phyloP scores from a whole-genome alignment of 2,113 vertebrate genomes.

The Microcebus jonahi region DNA sequence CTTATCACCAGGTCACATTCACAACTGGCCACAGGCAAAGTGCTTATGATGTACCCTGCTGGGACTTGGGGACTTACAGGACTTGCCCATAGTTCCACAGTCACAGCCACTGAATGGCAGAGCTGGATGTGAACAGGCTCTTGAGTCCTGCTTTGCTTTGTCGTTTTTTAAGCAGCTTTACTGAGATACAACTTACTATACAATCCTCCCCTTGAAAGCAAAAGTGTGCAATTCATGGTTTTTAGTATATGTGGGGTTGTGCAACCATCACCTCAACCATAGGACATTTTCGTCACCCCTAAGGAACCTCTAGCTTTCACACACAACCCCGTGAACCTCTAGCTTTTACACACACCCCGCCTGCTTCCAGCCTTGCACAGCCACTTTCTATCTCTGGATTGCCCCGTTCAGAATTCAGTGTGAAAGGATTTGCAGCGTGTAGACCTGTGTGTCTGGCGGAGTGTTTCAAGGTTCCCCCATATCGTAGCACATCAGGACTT shows the following conservation, averaged over 20 bases:
- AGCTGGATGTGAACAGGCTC: accelerated
- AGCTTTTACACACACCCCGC: neutral
- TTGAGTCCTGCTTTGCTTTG: neutral
- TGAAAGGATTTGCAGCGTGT: accelerated
- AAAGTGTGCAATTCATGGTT: accelerated
- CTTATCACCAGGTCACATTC: accelerated
- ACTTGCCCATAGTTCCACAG: accelerated
- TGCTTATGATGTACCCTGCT: neutral
- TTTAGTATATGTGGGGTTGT: neutral
- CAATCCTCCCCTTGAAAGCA: neutral
- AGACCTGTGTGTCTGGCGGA: accelerated
- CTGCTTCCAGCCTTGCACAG: accelerated
- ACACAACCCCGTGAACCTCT: neutral
- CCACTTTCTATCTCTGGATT: no score
- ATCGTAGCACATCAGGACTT: accelerated
- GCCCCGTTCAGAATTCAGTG: accelerated
- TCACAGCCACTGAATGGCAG: neutral
- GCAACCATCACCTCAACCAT: neutral
- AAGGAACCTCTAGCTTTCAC: neutral
- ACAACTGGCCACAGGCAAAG: accelerated
- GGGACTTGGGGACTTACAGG: accelerated
- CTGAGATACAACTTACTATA: accelerated
- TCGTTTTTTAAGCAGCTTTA: neutral
- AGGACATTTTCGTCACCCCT: neutral
- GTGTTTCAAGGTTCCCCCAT: accelerated